Base-by-base conservation (phyloP, 2,113 vertebrate species). In the Brachyhypopomus occidentalis region DNA sequence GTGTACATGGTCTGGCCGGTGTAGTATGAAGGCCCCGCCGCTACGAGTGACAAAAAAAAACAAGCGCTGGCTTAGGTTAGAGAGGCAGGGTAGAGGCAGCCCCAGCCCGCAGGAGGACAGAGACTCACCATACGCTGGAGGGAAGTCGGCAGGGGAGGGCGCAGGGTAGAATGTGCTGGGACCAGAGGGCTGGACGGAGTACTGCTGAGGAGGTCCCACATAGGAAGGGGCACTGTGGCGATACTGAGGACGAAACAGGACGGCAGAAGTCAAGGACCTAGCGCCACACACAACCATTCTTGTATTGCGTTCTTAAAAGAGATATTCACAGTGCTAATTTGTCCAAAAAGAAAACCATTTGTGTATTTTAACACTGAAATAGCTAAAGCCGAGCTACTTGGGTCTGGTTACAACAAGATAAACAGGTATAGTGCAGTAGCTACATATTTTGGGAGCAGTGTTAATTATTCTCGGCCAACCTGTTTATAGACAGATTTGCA, bases 171-270 rank as follows among this genome's bases (percentile, higher is more conserved):
- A 99, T 63, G 96, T 95, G 83, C 94, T 94, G 2, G 96, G 95
- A 41, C 96, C 96, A 0, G 96, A 94, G 0, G 97, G 96, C 75
- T 98, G 98, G 60, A 98, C 97, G 1, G 96, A 95, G 88, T 98
- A 99, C 92, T 98, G 98, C 83, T 98, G 98, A 0, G 96, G 96
- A 11, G 97, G 95, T 70, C 96, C 97, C 3, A 99, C 96, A 0
- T 97, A 99, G 0, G 94, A 95, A 62, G 96, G 95, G 59, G 96
- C 93, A 22, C 95, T 96, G 89, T 96, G 98, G 60, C 97, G 97
- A 90, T 97, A 99, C 97, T 98, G 86, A 45, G 52, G 52, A 14
- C 87, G 11, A 82, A n/a, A 71, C 5, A 80, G 0, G 3, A 60
- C 41, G 71, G 19, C 41, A 70, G 17, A 60, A n/a, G 5, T 48